Conservation (phyloP, 2,888 invertebrate genomes). For the Chalcis sispes region DNA sequence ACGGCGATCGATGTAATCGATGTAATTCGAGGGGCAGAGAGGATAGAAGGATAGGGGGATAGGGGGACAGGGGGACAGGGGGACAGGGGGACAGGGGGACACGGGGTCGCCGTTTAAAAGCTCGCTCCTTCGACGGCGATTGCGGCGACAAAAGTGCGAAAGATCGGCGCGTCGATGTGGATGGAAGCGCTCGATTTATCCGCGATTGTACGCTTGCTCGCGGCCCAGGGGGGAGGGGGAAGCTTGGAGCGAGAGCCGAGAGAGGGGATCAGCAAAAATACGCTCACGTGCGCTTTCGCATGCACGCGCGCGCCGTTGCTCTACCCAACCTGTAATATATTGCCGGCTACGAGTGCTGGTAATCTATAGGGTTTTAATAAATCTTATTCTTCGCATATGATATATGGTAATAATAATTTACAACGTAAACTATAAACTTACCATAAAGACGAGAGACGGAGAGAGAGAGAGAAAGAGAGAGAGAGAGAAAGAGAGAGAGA, state of each 20-base stretch:
- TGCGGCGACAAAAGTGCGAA: conserved; percentile 27
- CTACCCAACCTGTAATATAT: conserved; percentile 62
- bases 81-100: conserved; percentile 14
- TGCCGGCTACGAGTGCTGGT: conserved; percentile 66
- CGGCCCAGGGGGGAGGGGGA: conserved; percentile 16
- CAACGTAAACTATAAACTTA: conserved; percentile 72
- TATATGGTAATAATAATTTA: conserved; percentile 75
- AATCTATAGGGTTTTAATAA: conserved; percentile 73
- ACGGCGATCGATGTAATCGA: conserved; percentile 54
- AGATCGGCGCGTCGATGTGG: conserved; percentile 41
- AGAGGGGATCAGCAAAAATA: conserved; percentile 46
- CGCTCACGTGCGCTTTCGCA: conserved; percentile 47
- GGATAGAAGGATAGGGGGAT: conserved; percentile 1
- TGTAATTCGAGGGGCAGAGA: conserved; percentile 20
- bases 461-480: conserved; percentile 13
- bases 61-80: conserved; percentile 18
- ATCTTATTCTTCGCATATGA: conserved; percentile 71
- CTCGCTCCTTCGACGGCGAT: background rate
- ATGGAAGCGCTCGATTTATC: conserved; percentile 58
- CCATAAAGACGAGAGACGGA: conserved; percentile 62
- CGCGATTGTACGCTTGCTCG: conserved; percentile 52
- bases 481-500: conserved; percentile 11
- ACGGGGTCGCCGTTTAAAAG: background rate
- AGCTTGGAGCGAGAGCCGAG: background rate
- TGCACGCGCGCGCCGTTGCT: conserved; percentile 40